Evolutionary conservation across 2,797 vertebrate genomes (phyloP).

Genomic region (Rhinogobio ventralis): DNA sequence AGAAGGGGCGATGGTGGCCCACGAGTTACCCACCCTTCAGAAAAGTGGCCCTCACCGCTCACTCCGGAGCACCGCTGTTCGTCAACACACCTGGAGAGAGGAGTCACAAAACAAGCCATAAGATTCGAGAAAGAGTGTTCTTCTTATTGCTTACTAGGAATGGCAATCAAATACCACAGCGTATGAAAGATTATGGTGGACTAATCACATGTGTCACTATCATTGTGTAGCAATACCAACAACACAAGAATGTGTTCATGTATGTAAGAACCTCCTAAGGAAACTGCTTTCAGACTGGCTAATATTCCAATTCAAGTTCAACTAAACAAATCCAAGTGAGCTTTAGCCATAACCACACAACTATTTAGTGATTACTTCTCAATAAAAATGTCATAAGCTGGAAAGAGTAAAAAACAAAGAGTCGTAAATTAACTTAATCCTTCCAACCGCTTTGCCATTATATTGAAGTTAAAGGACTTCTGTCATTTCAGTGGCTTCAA

Average conservation of each 20-base stretch:
- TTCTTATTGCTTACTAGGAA: neutral
- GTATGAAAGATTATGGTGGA: neutral
- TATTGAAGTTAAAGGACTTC: too few species aligned
- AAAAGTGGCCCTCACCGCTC: constrained; percentile 35
- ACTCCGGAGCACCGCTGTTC: constrained; percentile 17
- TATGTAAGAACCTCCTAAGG: neutral
- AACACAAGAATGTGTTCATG: neutral
- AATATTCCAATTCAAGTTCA: too few species aligned
- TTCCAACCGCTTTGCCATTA: too few species aligned
- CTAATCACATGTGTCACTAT: neutral
- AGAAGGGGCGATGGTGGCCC: constrained; percentile 42
- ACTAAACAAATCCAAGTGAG: too few species aligned
- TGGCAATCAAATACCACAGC: neutral
- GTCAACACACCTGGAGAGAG: constrained; percentile 42
- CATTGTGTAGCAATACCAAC: neutral
- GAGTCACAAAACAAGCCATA: neutral
- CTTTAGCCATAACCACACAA: too few species aligned
- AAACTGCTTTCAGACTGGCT: neutral
- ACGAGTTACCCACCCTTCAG: constrained; percentile 64
- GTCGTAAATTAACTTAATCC: too few species aligned
- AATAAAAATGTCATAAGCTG: too few species aligned
- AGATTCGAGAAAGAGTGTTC: neutral
- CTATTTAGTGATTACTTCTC: too few species aligned
- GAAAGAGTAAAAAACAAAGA: too few species aligned
- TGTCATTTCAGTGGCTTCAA: too few species aligned